These are phyloP conservation scores for Cryptops parisi DNA, from an alignment of 2,888 invertebrate genomes.

Conservation along the genomic window DNA sequence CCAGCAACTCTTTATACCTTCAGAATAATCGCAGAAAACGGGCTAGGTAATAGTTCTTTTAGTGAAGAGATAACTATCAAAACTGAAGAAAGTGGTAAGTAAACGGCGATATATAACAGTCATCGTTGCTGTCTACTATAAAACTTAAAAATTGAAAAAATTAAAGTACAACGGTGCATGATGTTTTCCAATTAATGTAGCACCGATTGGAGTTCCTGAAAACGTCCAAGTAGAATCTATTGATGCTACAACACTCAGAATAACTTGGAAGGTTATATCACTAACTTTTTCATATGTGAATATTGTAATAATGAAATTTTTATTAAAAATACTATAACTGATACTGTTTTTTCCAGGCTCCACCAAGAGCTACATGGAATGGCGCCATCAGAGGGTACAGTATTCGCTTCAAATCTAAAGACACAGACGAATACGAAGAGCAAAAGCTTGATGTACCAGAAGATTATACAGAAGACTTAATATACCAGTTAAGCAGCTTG, in stretches of 20 bases:
- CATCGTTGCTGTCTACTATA: not conserved
- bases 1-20: constrained; percentile 4
- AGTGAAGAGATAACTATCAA: not conserved
- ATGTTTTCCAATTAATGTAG: too few species aligned
- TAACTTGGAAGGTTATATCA: constrained; percentile 12
- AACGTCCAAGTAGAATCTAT: constrained; percentile 10
- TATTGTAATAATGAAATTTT: too few species aligned
- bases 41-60: constrained; percentile 8
- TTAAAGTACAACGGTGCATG: too few species aligned
- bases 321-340: too few species aligned
- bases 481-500: constrained; percentile 7
- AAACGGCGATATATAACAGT: not conserved
- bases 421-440: not conserved
- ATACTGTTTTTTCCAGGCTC: too few species aligned
- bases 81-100: constrained; percentile 7
- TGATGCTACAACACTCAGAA: too few species aligned
- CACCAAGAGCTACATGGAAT: constrained; percentile 6
- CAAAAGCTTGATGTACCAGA: constrained; percentile 8
- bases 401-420: constrained; percentile 4
- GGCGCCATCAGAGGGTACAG: constrained; percentile 6
- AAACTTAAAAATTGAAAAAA: not conserved
- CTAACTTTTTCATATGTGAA: too few species aligned
- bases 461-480: too few species aligned
- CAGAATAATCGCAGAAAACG: constrained; percentile 8
- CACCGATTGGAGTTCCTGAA: constrained; percentile 4